Conservation (phyloP, 1,140 invertebrate genomes). For the Diorhabda elongata region DNA sequence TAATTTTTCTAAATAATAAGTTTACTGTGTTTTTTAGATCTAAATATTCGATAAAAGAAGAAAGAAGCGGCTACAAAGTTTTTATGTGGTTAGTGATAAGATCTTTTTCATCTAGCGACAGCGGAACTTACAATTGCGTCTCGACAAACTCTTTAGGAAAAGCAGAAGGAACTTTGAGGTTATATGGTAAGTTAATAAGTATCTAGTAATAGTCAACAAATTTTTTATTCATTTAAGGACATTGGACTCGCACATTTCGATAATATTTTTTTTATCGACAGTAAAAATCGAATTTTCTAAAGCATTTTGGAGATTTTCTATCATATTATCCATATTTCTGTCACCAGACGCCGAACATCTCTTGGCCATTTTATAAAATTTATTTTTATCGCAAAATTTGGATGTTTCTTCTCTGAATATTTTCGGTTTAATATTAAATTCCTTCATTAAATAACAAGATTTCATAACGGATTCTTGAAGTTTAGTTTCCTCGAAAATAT, state of each 20-base stretch:
- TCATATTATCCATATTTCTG: neutral
- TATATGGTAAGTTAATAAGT: slow-evolving; percentile 70
- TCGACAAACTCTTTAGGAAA: slow-evolving; percentile 84
- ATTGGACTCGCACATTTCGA: neutral
- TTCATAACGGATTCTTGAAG: slow-evolving; percentile 27
- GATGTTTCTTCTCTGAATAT: neutral
- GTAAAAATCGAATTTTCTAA: slow-evolving; percentile 2
- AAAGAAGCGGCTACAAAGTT: slow-evolving; percentile 73
- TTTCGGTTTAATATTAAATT: slow-evolving; percentile 15
- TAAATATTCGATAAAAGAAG: slow-evolving; percentile 78
- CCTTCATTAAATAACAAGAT: slow-evolving; percentile 27
- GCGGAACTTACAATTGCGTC: slow-evolving; percentile 86
- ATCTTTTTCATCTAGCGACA: slow-evolving; percentile 71
- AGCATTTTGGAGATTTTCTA: slow-evolving; percentile 4
- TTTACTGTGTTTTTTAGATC: slow-evolving; percentile 52
- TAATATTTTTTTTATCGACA: neutral
- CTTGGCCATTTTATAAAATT: neutral
- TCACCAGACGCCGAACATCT: neutral
- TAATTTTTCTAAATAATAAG: no score
- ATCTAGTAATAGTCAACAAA: neutral
- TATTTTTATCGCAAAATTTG: neutral
- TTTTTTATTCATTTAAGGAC: neutral
- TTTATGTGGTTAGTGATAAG: slow-evolving; percentile 79
- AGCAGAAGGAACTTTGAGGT: slow-evolving; percentile 75
- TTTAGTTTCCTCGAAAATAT: slow-evolving; percentile 12